Conservation (phyloP, 2,113 vertebrate species). For the Amphiprion ocellaris region DNA sequence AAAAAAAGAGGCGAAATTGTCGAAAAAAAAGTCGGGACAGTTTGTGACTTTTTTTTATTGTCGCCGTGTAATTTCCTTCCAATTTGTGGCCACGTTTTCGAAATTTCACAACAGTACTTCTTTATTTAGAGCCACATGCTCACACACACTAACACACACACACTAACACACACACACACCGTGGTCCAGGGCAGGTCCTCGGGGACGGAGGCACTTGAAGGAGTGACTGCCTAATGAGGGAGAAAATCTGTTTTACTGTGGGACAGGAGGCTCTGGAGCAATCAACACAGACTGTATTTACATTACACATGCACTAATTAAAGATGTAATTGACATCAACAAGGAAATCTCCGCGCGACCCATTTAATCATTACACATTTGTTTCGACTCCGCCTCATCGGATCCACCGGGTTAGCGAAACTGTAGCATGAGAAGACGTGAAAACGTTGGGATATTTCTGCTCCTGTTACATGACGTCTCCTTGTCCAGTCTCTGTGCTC, state of each 20-base stretch:
- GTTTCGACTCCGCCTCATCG: conserved; percentile 31
- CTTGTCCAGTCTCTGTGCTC: too few relatives aligned
- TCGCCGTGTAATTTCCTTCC: conserved; percentile 11
- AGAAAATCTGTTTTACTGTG: conserved; percentile 79
- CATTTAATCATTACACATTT: conserved; percentile 64
- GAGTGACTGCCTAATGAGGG: conserved; percentile 82
- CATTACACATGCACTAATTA: conserved; percentile 83
- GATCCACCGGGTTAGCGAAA: too few relatives aligned
- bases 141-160: conserved; percentile 23
- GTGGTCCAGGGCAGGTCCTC: conserved; percentile 70
- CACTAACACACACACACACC: background rate
- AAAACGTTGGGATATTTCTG: too few relatives aligned
- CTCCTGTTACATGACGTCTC: too few relatives aligned
- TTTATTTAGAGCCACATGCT: conserved; percentile 39
- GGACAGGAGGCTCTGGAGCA: conserved; percentile 72
- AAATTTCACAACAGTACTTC: conserved; percentile 10
- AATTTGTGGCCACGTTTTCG: background rate
- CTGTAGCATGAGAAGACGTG: too few relatives aligned
- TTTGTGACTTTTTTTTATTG: conserved; percentile 1
- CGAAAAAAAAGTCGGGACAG: background rate
- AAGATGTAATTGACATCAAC: conserved; percentile 79
- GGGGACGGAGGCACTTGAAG: conserved; percentile 79
- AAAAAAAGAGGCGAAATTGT: conserved; percentile 4
- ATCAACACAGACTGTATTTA: conserved; percentile 81
- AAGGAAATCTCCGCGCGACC: conserved; percentile 54